A percentile compares a stretch with the other conserved stretches of the same genome.
phyloP scores from a whole-genome alignment of 2,888 invertebrate genomes.

The Alsophila aescularia region DNA sequence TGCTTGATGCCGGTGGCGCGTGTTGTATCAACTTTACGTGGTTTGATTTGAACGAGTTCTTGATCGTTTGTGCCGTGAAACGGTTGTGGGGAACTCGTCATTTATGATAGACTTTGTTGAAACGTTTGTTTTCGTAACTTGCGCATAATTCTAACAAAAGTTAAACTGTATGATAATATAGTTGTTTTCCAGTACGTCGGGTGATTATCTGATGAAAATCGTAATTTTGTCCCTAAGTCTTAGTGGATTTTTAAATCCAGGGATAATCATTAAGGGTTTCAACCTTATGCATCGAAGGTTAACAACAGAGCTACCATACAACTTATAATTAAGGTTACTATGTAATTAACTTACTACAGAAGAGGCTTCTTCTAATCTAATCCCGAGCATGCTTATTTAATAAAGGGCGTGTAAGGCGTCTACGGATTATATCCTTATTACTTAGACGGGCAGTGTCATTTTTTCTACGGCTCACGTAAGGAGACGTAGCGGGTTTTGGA shows the following conservation, averaged over 20 bases:
- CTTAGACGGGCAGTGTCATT: conserved; percentile 15
- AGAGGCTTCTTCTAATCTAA: conserved; percentile 3
- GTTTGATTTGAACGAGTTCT: not conserved
- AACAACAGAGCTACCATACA: too few species aligned
- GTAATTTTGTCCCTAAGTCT: too few species aligned
- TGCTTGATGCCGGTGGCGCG: conserved; percentile 5
- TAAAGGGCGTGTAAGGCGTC: conserved; percentile 13
- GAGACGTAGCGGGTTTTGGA: conserved; percentile 1
- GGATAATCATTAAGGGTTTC: too few species aligned
- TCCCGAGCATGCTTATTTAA: conserved; percentile 19
- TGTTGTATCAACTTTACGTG: not conserved
- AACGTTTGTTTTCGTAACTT: not conserved
- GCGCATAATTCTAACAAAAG: not conserved
- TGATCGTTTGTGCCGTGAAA: not conserved
- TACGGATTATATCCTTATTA: conserved; percentile 20
- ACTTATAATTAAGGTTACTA: conserved; percentile 4
- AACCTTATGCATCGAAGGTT: too few species aligned
- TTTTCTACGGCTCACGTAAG: not conserved
- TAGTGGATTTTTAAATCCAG: too few species aligned
- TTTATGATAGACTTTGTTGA: not conserved
- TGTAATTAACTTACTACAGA: not conserved
- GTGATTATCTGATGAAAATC: too few species aligned
- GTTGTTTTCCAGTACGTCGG: not conserved
- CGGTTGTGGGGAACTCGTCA: not conserved
- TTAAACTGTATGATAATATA: too few species aligned